phyloP scores from a whole-genome alignment of 2,797 vertebrate species.

The Emydoidea blandingii region DNA sequence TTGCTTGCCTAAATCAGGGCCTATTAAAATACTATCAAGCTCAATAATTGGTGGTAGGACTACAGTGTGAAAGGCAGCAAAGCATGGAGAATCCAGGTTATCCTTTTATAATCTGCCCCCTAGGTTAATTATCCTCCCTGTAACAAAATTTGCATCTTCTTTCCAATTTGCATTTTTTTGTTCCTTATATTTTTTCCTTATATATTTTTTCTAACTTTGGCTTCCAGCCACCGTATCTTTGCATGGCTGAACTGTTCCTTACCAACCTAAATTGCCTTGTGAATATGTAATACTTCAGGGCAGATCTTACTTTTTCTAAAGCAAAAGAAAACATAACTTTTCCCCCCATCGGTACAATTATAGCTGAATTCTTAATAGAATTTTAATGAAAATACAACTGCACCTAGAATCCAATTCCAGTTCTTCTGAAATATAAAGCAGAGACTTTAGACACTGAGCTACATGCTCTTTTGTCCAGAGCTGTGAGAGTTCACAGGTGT shows the following conservation, averaged over 20 bases:
- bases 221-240: background rate
- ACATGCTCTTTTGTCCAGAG: rapidly evolving
- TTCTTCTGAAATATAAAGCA: background rate
- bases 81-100: background rate
- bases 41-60: background rate
- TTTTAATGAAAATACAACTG: background rate
- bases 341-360: background rate
- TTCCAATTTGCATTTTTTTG: background rate
- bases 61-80: background rate
- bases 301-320: background rate
- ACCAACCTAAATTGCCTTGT: background rate
- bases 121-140: background rate
- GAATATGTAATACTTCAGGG: background rate
- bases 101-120: background rate
- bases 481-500: background rate
- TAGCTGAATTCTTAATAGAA: background rate
- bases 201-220: background rate
- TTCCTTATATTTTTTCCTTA: background rate
- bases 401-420: rapidly evolving
- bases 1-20: background rate
- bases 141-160: background rate
- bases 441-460: background rate
- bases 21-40: background rate
- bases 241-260: background rate
- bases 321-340: background rate